phyloP scores from a whole-genome alignment of 2,113 vertebrate genomes.

The Indicator maculatus region DNA sequence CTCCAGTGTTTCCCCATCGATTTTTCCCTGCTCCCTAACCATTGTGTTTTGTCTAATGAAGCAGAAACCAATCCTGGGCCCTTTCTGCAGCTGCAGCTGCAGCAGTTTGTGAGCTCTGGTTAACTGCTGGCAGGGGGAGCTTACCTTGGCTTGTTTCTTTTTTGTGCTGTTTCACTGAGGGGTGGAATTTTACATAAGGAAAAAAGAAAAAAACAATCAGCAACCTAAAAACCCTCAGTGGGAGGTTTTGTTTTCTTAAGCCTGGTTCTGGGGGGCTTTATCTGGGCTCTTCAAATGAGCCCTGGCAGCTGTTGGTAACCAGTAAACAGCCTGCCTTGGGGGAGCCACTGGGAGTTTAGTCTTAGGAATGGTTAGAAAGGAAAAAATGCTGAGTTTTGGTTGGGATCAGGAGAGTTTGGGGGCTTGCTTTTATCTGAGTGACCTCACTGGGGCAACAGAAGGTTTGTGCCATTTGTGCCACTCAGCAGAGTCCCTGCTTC shows the following conservation, averaged over 20 bases:
- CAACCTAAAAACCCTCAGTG: not conserved
- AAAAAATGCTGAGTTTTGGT: not conserved
- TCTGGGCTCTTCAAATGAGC: not conserved
- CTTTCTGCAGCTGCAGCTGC: constrained; percentile 20
- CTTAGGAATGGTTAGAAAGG: not conserved
- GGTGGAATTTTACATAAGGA: constrained; percentile 9
- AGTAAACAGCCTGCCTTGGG: not conserved
- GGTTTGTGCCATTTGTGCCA: not conserved
- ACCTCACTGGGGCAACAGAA: not conserved
- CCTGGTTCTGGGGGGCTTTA: not conserved
- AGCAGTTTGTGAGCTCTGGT: constrained; percentile 27
- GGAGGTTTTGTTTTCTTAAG: not conserved
- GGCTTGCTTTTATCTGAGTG: not conserved
- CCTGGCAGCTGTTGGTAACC: not conserved
- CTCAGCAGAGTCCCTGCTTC: not conserved
- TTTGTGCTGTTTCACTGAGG: not conserved
- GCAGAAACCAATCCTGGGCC: constrained; percentile 53
- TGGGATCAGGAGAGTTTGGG: not conserved
- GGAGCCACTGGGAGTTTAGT: not conserved
- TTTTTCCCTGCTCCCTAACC: constrained; percentile 43
- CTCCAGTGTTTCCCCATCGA: constrained; percentile 56
- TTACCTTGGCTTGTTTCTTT: not conserved
- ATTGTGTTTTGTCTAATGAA: constrained; percentile 61
- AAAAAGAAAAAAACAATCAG: not conserved
- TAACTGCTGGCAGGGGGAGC: constrained; percentile 23